Conservation (phyloP, 2,888 invertebrate genomes). For the Tridacna gigas region DNA sequence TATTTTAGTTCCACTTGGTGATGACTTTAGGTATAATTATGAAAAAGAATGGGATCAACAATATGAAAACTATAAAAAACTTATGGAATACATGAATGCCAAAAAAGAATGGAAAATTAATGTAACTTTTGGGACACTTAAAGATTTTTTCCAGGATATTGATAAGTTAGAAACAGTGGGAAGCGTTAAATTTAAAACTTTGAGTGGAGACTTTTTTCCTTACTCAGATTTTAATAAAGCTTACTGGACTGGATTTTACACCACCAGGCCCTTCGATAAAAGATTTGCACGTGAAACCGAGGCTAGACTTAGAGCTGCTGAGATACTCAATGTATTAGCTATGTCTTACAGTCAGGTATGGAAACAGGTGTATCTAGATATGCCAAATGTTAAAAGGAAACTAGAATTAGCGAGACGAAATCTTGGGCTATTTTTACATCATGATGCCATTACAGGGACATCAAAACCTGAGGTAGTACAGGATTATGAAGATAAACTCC, state of each 20-base stretch:
- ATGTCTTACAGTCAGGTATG: conserved; percentile 69
- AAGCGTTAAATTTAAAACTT: conserved; percentile 87
- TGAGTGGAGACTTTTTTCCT: conserved; percentile 98
- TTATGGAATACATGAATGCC: conserved; percentile 95
- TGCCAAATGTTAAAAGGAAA: conserved; percentile 63
- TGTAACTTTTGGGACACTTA: conserved; percentile 91
- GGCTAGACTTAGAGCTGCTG: conserved; percentile 81
- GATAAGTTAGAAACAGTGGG: conserved; percentile 24
- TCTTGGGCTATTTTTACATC: conserved; percentile 97
- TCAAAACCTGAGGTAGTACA: conserved; percentile 96
- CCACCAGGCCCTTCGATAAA: conserved; percentile 90
- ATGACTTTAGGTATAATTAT: conserved; percentile 97
- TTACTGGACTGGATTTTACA: conserved; percentile 99
- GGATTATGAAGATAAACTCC: conserved; percentile 88
- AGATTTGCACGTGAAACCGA: conserved; percentile 87
- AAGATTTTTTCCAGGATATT: conserved; percentile 91
- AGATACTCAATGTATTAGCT: conserved; percentile 78
- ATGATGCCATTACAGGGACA: conserved; percentile 98
- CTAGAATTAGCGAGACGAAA: conserved; percentile 89
- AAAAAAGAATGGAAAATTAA: conserved; percentile 88
- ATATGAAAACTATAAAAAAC: conserved; percentile 94
- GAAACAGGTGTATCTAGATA: conserved; percentile 60
- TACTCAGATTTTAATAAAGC: conserved; percentile 94
- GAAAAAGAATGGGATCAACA: conserved; percentile 97
- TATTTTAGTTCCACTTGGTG: conserved; percentile 96